Percentiles rank a stretch among this genome's conserved stretches.
phyloP scores from a whole-genome alignment of 2,797 vertebrate species.

The Danio aesculapii region DNA sequence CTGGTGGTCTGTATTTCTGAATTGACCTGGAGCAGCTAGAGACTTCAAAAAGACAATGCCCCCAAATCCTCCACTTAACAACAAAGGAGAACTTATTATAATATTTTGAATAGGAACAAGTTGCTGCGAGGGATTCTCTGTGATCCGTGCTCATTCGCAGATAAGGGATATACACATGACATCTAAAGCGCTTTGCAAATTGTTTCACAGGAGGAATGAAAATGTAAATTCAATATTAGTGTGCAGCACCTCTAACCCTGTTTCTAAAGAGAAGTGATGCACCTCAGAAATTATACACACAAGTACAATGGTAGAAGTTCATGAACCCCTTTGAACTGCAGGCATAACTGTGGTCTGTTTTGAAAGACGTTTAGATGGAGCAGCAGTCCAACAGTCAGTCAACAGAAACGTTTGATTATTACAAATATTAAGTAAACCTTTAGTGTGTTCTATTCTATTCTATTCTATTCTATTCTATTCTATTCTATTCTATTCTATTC shows the following conservation, averaged over 20 bases:
- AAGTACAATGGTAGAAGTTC: not conserved
- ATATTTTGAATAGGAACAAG: slow-evolving; percentile 28
- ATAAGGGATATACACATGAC: slow-evolving; percentile 13
- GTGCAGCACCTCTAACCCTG: not conserved
- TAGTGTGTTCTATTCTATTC: too few species aligned
- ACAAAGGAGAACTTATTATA: slow-evolving; percentile 37
- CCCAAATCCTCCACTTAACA: slow-evolving; percentile 24
- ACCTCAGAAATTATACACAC: not conserved
- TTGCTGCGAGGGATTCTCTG: slow-evolving; percentile 25
- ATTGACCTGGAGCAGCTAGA: slow-evolving; percentile 6
- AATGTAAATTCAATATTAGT: slow-evolving; percentile 13
- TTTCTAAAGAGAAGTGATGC: not conserved
- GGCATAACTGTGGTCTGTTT: not conserved
- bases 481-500: too few species aligned
- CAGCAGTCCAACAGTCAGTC: not conserved
- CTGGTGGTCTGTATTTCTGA: slow-evolving; percentile 9
- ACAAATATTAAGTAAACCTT: too few species aligned
- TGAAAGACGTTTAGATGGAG: not conserved
- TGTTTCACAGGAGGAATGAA: slow-evolving; percentile 17
- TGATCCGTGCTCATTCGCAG: slow-evolving; percentile 5
- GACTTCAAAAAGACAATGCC: slow-evolving; percentile 37
- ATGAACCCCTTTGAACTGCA: slow-evolving; percentile 6
- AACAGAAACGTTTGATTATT: not conserved
- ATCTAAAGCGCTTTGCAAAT: slow-evolving; percentile 12
- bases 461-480: too few species aligned